These are phyloP conservation scores for Sinelater perroti DNA, from an alignment of 2,888 invertebrate genomes.

Conservation along the genomic window DNA sequence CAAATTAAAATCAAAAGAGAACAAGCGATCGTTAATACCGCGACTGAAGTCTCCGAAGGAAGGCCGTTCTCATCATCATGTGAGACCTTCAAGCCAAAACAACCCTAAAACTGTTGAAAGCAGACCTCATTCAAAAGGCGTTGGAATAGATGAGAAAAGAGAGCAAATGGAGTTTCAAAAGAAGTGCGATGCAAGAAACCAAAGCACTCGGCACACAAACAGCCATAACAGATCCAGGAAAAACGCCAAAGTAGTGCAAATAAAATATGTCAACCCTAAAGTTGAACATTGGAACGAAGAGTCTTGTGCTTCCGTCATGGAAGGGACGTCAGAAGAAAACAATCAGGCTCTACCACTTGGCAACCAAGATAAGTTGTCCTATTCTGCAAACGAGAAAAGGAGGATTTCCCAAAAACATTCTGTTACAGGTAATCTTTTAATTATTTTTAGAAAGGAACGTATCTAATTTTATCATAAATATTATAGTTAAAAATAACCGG, in stretches of 20 bases:
- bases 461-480: too few relatives aligned
- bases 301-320: constrained; percentile 29
- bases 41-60: not conserved
- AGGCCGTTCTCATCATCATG: not conserved
- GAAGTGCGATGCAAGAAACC: not conserved
- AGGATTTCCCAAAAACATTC: constrained; percentile 21
- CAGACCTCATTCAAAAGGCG: not conserved
- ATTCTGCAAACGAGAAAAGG: constrained; percentile 2
- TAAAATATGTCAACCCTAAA: constrained; percentile 52
- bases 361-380: not conserved
- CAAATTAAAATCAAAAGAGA: not conserved
- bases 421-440: constrained; percentile 23
- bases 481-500: too few relatives aligned
- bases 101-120: not conserved
- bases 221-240: not conserved
- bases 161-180: not conserved
- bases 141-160: not conserved
- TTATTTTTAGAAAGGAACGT: too few relatives aligned
- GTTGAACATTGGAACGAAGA: constrained; percentile 51
- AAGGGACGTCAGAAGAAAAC: constrained; percentile 2
- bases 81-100: not conserved
- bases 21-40: not conserved
- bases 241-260: constrained; percentile 28
- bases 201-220: not conserved
- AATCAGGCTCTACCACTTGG: not conserved